phyloP scores from a whole-genome alignment of 2,888 invertebrate genomes.

The Prosapia bicincta region DNA sequence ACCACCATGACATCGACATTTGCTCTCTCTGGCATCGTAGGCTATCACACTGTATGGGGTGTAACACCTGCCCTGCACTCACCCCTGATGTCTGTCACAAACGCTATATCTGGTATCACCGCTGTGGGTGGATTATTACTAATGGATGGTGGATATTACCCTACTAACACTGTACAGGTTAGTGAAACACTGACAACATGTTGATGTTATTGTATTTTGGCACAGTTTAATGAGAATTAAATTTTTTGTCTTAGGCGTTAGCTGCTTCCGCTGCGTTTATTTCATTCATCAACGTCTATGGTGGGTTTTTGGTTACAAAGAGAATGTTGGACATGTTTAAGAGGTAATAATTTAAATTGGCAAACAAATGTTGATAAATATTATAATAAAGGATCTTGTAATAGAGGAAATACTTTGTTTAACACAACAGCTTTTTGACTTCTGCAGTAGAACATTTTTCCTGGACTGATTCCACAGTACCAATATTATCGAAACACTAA shows the following conservation, averaged over 20 bases:
- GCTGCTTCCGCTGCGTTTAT: slow-evolving; percentile 82
- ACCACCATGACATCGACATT: slow-evolving; percentile 85
- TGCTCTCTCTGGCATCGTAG: slow-evolving; percentile 75
- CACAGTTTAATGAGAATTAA: slow-evolving; percentile 11
- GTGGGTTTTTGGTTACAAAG: slow-evolving; percentile 86
- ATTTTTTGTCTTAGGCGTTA: slow-evolving; percentile 55
- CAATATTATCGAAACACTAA: too few relatives aligned
- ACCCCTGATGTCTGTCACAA: slow-evolving; percentile 89
- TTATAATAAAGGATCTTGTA: too few relatives aligned
- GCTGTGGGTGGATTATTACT: slow-evolving; percentile 85
- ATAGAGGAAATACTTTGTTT: too few relatives aligned
- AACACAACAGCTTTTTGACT: background rate
- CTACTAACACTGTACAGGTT: slow-evolving; percentile 71
- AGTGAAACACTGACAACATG: background rate
- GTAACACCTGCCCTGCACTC: slow-evolving; percentile 88
- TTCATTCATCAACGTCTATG: slow-evolving; percentile 86
- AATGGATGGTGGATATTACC: slow-evolving; percentile 78
- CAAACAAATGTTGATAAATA: too few relatives aligned
- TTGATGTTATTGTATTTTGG: background rate
- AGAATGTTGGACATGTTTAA: slow-evolving; percentile 93
- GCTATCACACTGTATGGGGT: slow-evolving; percentile 90
- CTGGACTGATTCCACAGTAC: too few relatives aligned
- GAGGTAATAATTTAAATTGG: too few relatives aligned
- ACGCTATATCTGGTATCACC: slow-evolving; percentile 88
- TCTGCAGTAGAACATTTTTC: too few relatives aligned